Evolutionary conservation across 2,797 vertebrate species (phyloP), one percentile per base, ranked within the genome.

Genomic region (Phyllotis vaccarum): DNA sequence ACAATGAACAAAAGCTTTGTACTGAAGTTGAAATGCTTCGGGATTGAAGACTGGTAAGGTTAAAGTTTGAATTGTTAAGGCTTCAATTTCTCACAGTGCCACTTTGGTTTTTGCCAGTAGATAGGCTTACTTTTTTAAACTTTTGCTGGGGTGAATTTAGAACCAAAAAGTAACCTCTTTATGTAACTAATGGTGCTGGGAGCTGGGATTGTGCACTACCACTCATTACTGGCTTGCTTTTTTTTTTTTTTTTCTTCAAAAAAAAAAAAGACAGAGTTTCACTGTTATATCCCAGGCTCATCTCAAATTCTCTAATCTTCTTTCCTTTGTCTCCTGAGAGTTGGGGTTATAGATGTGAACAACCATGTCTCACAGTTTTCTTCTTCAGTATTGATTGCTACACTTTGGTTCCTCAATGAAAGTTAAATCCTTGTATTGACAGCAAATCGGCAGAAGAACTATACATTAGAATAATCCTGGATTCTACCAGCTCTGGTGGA

Each of bases 401-500:
- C 37, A 19, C 56, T 60, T 60, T 82, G 80, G 7, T 82, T 82
- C 24, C 80, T 82, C 24, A 60, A 46, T 52, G 34, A 27, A 64
- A 68, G 52, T 85, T 46, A 85, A 94, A 43, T 92, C 13, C 19
- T 66, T 46, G 37, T 95, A 85, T 93, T 58, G 68, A 60, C 46
- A 91, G 43, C 80, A 29, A 58, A 58, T 82, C 54, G 29, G 27
- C 70, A 75, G 89, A 46, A 93, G 13, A 52, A 78, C 54, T 72
- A 22, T 87, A 62, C 64, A 29, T 91, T 88, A 34, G 22, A 66
- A 17, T 81, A 60, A 64, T 46, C 91, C 34, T 92, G 82, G 27
- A 83, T 79, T 95, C 27, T 92, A 76, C 3, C 5, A 92, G 24
- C 49, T 83, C 5, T 92, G n/a, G 80, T 94, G 49, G 75, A 91